Evolutionary conservation across 2,797 vertebrate genomes (phyloP).

Genomic region (Naso thynnoides): DNA sequence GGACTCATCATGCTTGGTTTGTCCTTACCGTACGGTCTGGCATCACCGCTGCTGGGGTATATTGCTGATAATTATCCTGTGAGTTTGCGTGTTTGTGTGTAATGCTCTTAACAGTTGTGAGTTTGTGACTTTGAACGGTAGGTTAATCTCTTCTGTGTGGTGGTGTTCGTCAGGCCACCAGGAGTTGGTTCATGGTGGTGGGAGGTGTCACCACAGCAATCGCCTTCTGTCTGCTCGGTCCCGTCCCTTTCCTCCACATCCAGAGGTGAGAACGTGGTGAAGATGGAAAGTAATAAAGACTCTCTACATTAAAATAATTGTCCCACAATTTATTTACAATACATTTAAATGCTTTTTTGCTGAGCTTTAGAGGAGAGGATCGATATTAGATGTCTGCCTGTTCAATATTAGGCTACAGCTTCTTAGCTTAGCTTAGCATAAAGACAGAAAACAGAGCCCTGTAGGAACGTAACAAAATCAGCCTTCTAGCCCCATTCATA

Average conservation of each 20-base stretch:
- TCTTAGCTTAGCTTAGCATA: too few relatives aligned
- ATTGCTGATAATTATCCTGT: conserved; percentile 93
- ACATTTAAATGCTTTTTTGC: accelerated
- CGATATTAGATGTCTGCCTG: too few relatives aligned
- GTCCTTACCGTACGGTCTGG: conserved; percentile 89
- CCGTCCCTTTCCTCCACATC: conserved; percentile 90
- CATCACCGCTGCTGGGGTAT: conserved; percentile 90
- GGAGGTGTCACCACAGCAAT: conserved; percentile 85
- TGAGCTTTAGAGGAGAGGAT: background rate
- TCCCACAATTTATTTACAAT: background rate
- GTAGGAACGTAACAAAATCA: too few relatives aligned
- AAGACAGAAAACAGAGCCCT: too few relatives aligned
- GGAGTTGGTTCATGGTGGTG: conserved; percentile 88
- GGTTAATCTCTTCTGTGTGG: background rate
- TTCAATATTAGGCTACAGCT: too few relatives aligned
- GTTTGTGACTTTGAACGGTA: background rate
- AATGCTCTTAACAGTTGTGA: accelerated
- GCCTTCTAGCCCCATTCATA: too few relatives aligned
- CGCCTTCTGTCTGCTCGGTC: conserved; percentile 91
- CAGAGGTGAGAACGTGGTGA: conserved; percentile 80
- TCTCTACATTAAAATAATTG: background rate
- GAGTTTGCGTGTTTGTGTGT: conserved; percentile 66
- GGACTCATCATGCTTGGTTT: conserved; percentile 93
- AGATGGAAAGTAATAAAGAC: background rate
- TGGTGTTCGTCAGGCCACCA: conserved; percentile 80